These are phyloP conservation scores for Ceryle rudis DNA, from an alignment of 2,797 vertebrate species.

Conservation along the genomic window DNA sequence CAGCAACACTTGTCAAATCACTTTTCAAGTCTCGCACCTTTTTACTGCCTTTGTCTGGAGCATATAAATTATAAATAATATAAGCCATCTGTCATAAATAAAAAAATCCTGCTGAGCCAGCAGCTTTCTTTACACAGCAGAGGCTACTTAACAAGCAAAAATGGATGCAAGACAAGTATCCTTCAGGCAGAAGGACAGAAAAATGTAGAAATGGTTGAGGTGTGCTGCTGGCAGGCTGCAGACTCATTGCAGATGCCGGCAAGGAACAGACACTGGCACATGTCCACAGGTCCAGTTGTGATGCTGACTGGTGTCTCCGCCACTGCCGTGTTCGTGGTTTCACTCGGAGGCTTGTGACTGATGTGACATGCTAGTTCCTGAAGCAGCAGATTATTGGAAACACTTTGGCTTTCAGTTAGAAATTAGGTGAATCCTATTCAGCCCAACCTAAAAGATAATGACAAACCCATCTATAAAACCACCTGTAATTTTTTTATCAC, in stretches of 20 bases:
- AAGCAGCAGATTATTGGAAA: background rate
- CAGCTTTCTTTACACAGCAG: background rate
- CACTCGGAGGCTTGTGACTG: background rate
- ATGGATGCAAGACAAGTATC: background rate
- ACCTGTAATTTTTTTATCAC: background rate
- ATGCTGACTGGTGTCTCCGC: background rate
- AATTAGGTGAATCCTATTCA: background rate
- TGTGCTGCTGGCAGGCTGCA: background rate
- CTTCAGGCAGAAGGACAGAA: background rate
- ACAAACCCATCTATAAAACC: background rate
- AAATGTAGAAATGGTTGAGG: background rate
- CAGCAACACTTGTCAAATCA: background rate
- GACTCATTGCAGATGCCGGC: background rate
- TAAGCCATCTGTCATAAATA: background rate
- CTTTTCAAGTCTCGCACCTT: background rate
- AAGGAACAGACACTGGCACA: background rate
- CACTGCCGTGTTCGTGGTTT: background rate
- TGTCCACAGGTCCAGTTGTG: background rate
- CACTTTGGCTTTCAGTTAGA: background rate
- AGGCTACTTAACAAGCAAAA: background rate
- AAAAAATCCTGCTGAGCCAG: background rate
- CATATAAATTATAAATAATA: background rate
- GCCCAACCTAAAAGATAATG: background rate
- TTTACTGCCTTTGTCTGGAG: background rate
- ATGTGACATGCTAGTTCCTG: fast-evolving